A percentile compares a stretch with the other conserved stretches of the same genome.
Evolutionary conservation across 2,113 vertebrate species (phyloP).

Genomic region (Glaucidium brasilianum): DNA sequence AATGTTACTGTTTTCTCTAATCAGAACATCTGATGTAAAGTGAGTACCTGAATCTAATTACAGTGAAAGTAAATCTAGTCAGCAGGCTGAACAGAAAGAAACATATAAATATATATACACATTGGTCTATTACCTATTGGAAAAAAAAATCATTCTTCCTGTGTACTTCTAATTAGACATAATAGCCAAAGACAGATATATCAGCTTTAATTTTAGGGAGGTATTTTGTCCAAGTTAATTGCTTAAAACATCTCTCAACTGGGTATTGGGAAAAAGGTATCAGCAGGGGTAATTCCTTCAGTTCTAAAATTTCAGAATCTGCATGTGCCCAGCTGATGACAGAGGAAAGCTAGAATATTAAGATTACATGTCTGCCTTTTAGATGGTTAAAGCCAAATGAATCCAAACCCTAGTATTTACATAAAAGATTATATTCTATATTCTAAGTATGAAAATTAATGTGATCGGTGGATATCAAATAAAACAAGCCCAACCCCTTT

Average conservation of each 20-base stretch:
- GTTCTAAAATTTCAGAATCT: not conserved
- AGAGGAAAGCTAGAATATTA: not conserved
- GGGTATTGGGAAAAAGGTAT: not conserved
- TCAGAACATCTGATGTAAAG: not conserved
- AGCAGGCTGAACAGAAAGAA: not conserved
- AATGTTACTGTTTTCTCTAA: not conserved
- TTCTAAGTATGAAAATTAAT: not conserved
- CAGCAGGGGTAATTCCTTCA: not conserved
- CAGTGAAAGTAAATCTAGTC: not conserved
- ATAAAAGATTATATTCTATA: not conserved
- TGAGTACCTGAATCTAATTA: not conserved
- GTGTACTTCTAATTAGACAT: not conserved
- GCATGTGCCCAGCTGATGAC: fast-evolving
- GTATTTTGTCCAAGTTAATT: not conserved
- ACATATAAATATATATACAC: not conserved
- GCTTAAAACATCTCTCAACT: not conserved
- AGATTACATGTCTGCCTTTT: not conserved
- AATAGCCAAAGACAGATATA: not conserved
- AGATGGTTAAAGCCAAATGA: not conserved
- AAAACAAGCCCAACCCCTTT: not conserved
- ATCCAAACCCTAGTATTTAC: not conserved
- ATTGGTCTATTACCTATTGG: not conserved
- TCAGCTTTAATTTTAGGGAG: not conserved
- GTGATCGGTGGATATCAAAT: not conserved
- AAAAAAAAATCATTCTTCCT: not conserved